Evolutionary conservation across 2,888 invertebrate genomes (phyloP), one percentile per base, ranked within the genome.

Genomic region (Lobophora halterata): DNA sequence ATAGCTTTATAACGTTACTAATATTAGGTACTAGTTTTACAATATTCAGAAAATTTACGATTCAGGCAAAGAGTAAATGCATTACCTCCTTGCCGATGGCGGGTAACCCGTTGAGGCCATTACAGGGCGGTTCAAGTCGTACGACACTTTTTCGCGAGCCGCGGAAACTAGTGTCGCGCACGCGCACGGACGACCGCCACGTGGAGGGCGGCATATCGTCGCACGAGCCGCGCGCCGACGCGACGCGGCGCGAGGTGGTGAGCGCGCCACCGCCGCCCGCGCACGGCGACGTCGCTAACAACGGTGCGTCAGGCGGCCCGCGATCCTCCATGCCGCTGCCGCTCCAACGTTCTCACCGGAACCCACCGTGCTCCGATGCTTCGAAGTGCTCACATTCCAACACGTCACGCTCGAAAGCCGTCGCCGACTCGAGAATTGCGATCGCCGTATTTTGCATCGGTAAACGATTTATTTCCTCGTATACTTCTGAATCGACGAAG

Each of bases 101-200:
- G 55, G 77, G 88, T 64, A 88, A 75, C 66, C 85, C 88, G 75
- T 88, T 88, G 83, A 88, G 85, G 55, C 91, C 91, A 71, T 91
- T 91, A 81, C 90, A 91, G 52, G 90, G 89, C 20, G 90, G 89
- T 80, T 91, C 91, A 56, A 91, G 87, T 65, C 90, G 90, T 53
- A 91, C 90, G 57, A 90, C 81, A 70, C 90, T 90, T 71, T 89
- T 90, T 65, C 90, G 83, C 56, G 90, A 90, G 67, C 91, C 91
- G 54, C 90, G 89, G 71, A 88, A 90, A 52, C 90, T 89, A 49
- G 90, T 90, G 63, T 91, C 91, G 68, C 88, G 89, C 50, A 91
- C 90, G 51, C 91, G 86, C 56, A 91, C 91, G 53, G 91, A 91
- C 55, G 90, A 90, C 86, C 91, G 91, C 81, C 90, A 90, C 31